Evolutionary conservation across 2,888 invertebrate genomes (phyloP), one percentile per base, ranked within the genome.

Genomic region (Sericinus montela): DNA sequence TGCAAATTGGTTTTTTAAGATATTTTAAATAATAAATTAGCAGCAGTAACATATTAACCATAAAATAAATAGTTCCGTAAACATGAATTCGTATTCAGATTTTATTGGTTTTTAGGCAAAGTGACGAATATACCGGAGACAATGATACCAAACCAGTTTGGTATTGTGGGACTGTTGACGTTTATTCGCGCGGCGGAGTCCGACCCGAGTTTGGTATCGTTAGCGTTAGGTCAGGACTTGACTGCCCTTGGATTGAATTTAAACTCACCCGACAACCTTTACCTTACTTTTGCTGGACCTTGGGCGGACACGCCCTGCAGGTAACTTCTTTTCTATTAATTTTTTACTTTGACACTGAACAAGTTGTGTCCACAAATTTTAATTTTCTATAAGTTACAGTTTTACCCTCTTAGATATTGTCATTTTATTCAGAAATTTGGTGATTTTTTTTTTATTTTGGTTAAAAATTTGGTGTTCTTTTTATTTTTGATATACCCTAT

Each of bases 81-180:
- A 39, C 23, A 8, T 36, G 7, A 15, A 39, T 23, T 46, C 28
- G 28, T 38, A 41, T 28, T 39, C 50, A 58, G 56, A 46, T 19
- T 29, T 43, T 51, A 52, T 40, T 54, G 48, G 59, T 57, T 75
- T 84, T 38, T 77, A 97, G 97, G 97, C 68, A 95, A 96, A 91
- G 98, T 99, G 72, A 97, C 98, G 80, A 98, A 98, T 90, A 99
- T 99, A 90, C 99, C 99, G 56, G 93, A 94, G 62, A 97, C 97
- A 75, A 99, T 99, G 99, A 97, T 99, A 60, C 96, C 95, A 67
- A 99, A 99, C 90, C 99, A 99, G 90, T 99, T 98, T 84, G 99
- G 99, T 67, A 99, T 99, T 91, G 98, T 99, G 61, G 99, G 99
- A 40, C 92, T 99, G 65, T 90, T 99, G 82, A 98, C 99, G 63